Evolutionary conservation across 2,113 vertebrate species (phyloP).

Genomic region (Solea senegalensis): DNA sequence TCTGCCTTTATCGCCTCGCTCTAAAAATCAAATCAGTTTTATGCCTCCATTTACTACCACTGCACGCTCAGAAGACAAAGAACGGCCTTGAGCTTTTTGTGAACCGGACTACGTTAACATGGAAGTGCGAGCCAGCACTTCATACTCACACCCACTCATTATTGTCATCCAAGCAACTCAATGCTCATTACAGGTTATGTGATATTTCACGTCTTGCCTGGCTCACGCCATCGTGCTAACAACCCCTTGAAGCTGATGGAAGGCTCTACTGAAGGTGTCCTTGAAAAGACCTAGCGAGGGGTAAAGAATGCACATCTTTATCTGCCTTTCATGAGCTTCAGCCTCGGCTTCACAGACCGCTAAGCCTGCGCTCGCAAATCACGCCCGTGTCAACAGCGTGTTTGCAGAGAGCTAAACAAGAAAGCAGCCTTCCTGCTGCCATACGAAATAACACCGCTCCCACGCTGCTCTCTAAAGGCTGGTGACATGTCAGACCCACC

Average conservation of each 20-base stretch:
- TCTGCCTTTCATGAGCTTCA: conserved; percentile 42
- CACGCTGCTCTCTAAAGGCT: conserved; percentile 29
- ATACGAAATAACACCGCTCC: conserved; percentile 33
- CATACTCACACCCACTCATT: conserved; percentile 51
- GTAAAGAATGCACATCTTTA: conserved; percentile 58
- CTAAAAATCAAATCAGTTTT: conserved; percentile 48
- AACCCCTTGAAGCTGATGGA: conserved; percentile 40
- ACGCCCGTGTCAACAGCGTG: conserved; percentile 34
- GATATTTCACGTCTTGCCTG: conserved; percentile 47
- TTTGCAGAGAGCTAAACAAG: conserved; percentile 38
- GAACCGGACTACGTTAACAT: conserved; percentile 51
- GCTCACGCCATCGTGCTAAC: conserved; percentile 50
- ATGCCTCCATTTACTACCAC: conserved; percentile 27
- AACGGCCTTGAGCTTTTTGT: conserved; percentile 40
- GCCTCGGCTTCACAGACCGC: conserved; percentile 37
- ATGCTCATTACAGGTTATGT: conserved; percentile 57
- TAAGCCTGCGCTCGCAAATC: conserved; percentile 42
- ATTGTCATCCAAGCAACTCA: conserved; percentile 40
- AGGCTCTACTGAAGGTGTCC: conserved; percentile 47
- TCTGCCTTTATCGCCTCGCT: conserved; percentile 18
- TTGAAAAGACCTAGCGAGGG: conserved; percentile 55
- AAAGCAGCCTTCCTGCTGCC: conserved; percentile 16
- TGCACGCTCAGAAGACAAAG: conserved; percentile 50
- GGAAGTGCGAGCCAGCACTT: conserved; percentile 36
- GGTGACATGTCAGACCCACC: conserved; percentile 47